Conservation (phyloP, 2,797 vertebrate genomes). For the Octomys mimax region DNA sequence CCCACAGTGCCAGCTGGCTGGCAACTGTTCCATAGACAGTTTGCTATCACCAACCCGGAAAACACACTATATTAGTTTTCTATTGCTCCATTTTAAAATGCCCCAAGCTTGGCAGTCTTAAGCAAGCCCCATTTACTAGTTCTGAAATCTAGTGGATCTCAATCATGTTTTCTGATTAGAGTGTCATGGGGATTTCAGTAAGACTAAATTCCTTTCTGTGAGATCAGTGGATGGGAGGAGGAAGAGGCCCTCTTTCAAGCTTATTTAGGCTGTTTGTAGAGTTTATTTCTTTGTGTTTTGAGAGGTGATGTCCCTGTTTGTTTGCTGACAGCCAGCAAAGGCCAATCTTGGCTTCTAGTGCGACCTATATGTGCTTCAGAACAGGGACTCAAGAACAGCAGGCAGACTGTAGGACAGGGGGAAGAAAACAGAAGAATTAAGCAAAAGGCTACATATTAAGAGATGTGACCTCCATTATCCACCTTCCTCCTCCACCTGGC, state of each 20-base stretch:
- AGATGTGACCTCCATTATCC: not conserved
- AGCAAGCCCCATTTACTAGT: not conserved
- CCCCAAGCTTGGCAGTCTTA: not conserved
- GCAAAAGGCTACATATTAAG: not conserved
- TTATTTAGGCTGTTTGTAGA: not conserved
- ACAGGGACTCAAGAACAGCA: not conserved
- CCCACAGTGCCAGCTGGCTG: not conserved
- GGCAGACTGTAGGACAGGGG: not conserved
- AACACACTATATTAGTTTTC: not conserved
- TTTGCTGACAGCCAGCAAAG: not conserved
- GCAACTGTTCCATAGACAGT: not conserved
- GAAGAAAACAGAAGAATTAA: not conserved
- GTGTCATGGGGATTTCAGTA: not conserved
- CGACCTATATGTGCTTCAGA: not conserved
- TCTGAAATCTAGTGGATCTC: not conserved
- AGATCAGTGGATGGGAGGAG: too few species aligned
- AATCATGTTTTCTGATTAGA: not conserved
- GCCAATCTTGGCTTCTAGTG: not conserved
- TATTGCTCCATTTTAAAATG: not conserved
- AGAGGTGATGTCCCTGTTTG: not conserved
- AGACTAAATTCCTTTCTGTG: not conserved
- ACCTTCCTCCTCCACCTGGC: not conserved
- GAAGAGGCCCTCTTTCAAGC: not conserved
- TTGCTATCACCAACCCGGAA: conserved; percentile 21
- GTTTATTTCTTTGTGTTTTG: not conserved